Evolutionary conservation across 2,888 invertebrate genomes (phyloP), one percentile per base, ranked within the genome.

Genomic region (Hemicrepidius hirtus): DNA sequence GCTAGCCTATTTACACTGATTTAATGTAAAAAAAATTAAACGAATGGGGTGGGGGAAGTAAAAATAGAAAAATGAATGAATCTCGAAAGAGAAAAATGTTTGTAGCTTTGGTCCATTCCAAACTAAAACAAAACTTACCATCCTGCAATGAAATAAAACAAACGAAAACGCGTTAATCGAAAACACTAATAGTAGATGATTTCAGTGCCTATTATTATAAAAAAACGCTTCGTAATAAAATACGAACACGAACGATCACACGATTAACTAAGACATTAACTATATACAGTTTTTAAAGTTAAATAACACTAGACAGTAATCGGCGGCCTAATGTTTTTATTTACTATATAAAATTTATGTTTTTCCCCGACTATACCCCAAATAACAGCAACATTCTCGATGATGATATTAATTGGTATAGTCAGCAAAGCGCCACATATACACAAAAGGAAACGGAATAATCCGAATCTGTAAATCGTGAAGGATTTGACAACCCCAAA

Each of bases 401-500:
- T 97, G 68, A 97, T 89, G 80, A 98, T 91, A 88, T 98, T 98
- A 80, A 98, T 93, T 16, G 98, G 97, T 86, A 98, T 96, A 68
- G 96, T 96, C 71, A 94, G 92, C 59, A 98, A 88, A 3, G 97
- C 97, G 49, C 97, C 97, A 74, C 92, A 88, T 74, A 97, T 91
- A 84, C 95, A 96, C 68, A 96, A 87, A 71, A 92, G 83, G 84
- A 96, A 96, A 84, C 93, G 92, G 44, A 93, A 83, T 73, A 94
- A 87, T 10, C 97, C 97, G 85, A 95, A 94, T 82, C 96, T 92
- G 86, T 95, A 93, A 37, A 97, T 88, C 20, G 96, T 95, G 84
- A 98, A 98, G 67, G 97, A 97, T 86, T 97, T 98, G 64, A 97
- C 91, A n/a, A 97, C 97, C 75, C 98, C 98, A 87, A 97, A 98